Base-by-base conservation (phyloP, 2,888 invertebrate species). In the Andrena chrysosceles region DNA sequence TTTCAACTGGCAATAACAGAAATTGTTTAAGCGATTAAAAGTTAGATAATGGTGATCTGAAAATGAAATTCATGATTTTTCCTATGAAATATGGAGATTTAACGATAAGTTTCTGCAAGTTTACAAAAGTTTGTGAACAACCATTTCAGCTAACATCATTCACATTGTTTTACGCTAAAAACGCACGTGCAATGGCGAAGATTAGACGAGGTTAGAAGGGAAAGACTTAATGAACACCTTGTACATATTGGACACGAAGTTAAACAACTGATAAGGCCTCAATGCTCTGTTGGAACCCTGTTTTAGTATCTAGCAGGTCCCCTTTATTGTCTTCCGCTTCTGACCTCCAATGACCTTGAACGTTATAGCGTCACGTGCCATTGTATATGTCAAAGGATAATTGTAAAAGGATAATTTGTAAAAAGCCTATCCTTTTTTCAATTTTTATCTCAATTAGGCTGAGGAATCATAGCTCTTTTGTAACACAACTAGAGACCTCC, bases 181-280 rank as follows among this genome's bases (percentile, higher is more conserved):
- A 54, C 23, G 20, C 8, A 56, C 13, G 54, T 10, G 23, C 10
- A 56, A 8, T 20, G 23, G 10, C 4, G 23, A 56, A 56, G 23
- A 8, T 54, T 1, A 20, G 23, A 56, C 13, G 23, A 20, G 8
- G 10, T 8, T 20, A 56, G 54, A 56, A 13, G 23, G 23, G 10
- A 56, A 56, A 10, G 56, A 26, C 10, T 10, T 23, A 7, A 56
- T n/a, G 7, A 23, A 20, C 66, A 10, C 60, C 73, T 64, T 59
- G 77, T 56, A n/a, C 7, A 33, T 48, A 64, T 64, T 33, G 33
- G 33, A 48, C n/a, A 64, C 64, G 26, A 48, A 56, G 23, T 56
- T 56, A 23, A 56, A 26, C 26, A 56, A 26, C 56, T 56, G 56
- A 13, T 56, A 56, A 56, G 56, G 26, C 10, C 26, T 56, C 56